These are phyloP conservation scores for Eupsittula cactorum DNA, from an alignment of 2,113 vertebrate genomes.

Conservation along the genomic window DNA sequence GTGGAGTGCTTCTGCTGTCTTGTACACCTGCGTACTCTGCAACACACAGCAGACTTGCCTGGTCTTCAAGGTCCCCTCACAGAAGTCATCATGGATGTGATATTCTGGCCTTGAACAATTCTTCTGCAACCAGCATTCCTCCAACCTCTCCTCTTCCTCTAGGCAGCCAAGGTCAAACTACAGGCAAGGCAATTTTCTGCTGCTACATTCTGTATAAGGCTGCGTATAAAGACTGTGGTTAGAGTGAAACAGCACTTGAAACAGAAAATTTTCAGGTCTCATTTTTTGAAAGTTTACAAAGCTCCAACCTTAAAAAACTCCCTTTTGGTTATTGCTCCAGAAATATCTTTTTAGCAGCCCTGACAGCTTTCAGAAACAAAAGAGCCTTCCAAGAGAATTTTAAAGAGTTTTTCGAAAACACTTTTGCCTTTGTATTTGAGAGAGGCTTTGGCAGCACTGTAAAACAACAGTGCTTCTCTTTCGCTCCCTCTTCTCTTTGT, in stretches of 20 bases:
- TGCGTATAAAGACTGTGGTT: neutral
- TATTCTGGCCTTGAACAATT: neutral
- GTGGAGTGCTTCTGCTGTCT: fast-evolving
- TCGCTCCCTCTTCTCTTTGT: slow-evolving; percentile 12
- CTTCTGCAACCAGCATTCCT: neutral
- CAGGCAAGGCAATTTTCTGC: neutral
- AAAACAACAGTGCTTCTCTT: slow-evolving; percentile 39
- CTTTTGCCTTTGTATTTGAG: slow-evolving; percentile 54
- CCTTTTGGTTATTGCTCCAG: neutral
- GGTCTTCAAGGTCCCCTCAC: neutral
- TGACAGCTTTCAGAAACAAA: slow-evolving; percentile 67
- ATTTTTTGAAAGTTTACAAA: neutral
- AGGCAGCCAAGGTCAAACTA: neutral
- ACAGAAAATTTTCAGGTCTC: slow-evolving; percentile 2
- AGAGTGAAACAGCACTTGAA: slow-evolving; percentile 3
- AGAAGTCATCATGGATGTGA: neutral
- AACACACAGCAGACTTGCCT: fast-evolving
- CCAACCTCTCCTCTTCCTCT: neutral
- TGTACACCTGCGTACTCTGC: neutral
- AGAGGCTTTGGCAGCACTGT: slow-evolving; percentile 42
- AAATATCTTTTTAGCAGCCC: slow-evolving; percentile 42
- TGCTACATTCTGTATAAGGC: neutral
- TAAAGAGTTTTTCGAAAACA: slow-evolving; percentile 36
- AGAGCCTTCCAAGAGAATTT: slow-evolving; percentile 42
- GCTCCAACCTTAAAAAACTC: neutral